A percentile compares a stretch with the other conserved stretches of the same genome.
Evolutionary conservation across 2,888 invertebrate genomes (phyloP).

Genomic region (Cephus nigrinus): DNA sequence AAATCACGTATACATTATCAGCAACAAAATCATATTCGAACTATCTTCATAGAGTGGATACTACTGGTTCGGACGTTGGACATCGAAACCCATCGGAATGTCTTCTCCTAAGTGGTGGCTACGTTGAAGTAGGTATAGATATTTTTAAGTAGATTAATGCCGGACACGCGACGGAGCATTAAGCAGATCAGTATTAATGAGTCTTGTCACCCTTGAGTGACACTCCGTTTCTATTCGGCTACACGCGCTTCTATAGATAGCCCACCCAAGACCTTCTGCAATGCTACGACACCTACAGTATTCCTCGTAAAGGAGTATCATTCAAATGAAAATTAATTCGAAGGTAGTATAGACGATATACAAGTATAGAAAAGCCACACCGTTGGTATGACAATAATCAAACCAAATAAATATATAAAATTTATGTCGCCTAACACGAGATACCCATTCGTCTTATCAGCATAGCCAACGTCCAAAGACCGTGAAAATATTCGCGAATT

Average conservation of each 20-base stretch:
- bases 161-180: slow-evolving; percentile 62
- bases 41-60: neutral
- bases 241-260: slow-evolving; percentile 63
- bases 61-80: neutral
- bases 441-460: neutral
- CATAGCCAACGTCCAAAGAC: neutral
- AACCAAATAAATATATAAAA: neutral
- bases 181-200: slow-evolving; percentile 66
- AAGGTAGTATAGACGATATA: neutral
- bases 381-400: neutral
- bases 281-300: neutral
- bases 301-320: neutral
- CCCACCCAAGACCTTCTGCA: slow-evolving; percentile 56
- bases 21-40: neutral
- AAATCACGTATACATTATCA: neutral
- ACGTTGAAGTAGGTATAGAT: slow-evolving; percentile 29
- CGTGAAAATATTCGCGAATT: neutral
- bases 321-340: neutral
- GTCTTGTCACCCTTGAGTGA: slow-evolving; percentile 64
- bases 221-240: slow-evolving; percentile 61
- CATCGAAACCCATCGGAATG: neutral
- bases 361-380: neutral
- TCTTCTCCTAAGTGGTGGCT: neutral
- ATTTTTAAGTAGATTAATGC: slow-evolving; percentile 65
- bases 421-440: neutral